Base-by-base conservation (phyloP, 1,140 invertebrate species). In the Bombus confusus region DNA sequence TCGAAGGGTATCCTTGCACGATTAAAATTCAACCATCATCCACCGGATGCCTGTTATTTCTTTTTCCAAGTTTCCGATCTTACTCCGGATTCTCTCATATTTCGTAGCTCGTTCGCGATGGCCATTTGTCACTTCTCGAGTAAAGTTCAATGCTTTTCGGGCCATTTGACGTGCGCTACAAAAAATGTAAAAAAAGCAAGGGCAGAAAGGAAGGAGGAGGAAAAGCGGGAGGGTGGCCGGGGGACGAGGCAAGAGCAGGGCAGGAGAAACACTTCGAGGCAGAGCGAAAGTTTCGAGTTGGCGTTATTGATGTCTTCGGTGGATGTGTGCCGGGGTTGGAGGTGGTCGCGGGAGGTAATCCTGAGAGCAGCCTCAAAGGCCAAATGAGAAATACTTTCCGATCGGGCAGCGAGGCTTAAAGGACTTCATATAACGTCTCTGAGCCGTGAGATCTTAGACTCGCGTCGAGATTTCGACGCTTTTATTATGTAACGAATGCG, bases 351-450 rank as follows among this genome's bases (percentile, higher is more conserved):
- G 86, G n/a, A 15, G 87, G 90, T 94, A 94, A 93, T 94, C 93
- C 93, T 89, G 90, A 92, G 92, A 88, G 91, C 85, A 89, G 86
- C 78, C 87, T 93, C 90, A 91, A 93, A 94, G 89, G 88, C 91
- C 92, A 95, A 94, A 95, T 94, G 93, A 94, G 93, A 94, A 94
- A 95, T 95, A 94, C 92, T 94, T 94, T 94, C 90, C 93, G 93
- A 95, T 94, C 92, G 87, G 87, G 75, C 41, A 76, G 76, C 64
- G 66, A 86, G 86, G 91, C 91, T 92, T 93, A 92, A 91, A 86
- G 83, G 91, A 91, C 89, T 89, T 93, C 88, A 91, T 93, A 92
- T 91, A 90, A 91, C 88, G 81, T 73, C 52, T 52, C 82, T 86
- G 86, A 88, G 89, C 80, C 87, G 78, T 88, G 85, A 89, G 87